These are phyloP conservation scores for Encarsia formosa DNA, from an alignment of 2,888 invertebrate genomes.

Conservation along the genomic window DNA sequence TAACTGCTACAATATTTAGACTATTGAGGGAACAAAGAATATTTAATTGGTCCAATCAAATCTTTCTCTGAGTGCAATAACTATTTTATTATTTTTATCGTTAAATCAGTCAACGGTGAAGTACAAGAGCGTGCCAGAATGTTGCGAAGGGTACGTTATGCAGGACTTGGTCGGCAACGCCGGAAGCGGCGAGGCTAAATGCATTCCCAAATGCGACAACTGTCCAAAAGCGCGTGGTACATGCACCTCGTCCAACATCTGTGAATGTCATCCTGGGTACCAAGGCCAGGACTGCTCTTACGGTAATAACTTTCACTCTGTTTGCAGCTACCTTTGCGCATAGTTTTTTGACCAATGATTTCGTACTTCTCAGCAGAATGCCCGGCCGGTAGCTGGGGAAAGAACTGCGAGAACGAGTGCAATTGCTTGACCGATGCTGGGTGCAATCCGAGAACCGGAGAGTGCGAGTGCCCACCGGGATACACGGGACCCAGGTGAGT, in stretches of 20 bases:
- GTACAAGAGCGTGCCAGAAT: slow-evolving; percentile 64
- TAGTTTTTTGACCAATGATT: not conserved
- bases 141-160: slow-evolving; percentile 72
- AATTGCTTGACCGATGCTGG: slow-evolving; percentile 58
- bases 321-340: no score
- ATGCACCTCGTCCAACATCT: slow-evolving; percentile 57
- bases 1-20: no score
- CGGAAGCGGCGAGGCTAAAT: slow-evolving; percentile 36
- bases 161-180: slow-evolving; percentile 44
- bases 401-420: slow-evolving; percentile 66
- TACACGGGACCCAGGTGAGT: slow-evolving; percentile 67
- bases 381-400: slow-evolving; percentile 68
- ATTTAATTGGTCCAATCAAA: no score
- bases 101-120: slow-evolving; percentile 70
- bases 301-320: no score
- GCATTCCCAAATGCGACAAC: slow-evolving; percentile 50
- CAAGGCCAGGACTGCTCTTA: slow-evolving; percentile 59
- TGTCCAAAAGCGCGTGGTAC: slow-evolving; percentile 54
- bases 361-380: slow-evolving; percentile 55
- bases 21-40: no score
- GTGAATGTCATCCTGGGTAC: slow-evolving; percentile 63
- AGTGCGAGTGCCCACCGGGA: slow-evolving; percentile 64
- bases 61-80: not conserved
- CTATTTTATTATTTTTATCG: not conserved
- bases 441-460: slow-evolving; percentile 64